phyloP scores from a whole-genome alignment of 2,797 vertebrate species.

The Propithecus perrieri region DNA sequence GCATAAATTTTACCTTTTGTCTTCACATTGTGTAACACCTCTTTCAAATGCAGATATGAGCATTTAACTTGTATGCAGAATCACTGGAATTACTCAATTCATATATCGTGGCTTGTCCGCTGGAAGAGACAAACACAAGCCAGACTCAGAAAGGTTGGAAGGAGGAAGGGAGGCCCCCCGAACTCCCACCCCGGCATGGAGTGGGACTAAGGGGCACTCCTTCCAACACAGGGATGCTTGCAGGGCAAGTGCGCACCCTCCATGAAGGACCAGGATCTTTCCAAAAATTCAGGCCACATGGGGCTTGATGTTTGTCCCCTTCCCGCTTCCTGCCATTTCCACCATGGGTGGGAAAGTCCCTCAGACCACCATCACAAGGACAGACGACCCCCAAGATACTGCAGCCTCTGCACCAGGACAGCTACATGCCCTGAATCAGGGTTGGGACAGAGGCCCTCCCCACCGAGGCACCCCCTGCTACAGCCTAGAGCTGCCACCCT shows the following conservation, averaged over 20 bases:
- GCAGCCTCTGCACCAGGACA: too few species aligned
- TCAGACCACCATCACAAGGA: not conserved
- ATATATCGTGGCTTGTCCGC: not conserved
- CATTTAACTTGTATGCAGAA: conserved; percentile 5
- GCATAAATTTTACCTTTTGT: conserved; percentile 29
- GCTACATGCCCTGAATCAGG: not conserved
- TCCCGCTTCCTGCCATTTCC: not conserved
- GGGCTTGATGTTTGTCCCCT: not conserved
- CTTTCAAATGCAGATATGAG: conserved; percentile 52
- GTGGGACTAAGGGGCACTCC: too few species aligned
- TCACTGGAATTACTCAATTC: not conserved
- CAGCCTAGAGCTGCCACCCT: not conserved
- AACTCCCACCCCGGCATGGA: too few species aligned
- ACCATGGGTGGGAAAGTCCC: not conserved
- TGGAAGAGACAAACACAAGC: not conserved
- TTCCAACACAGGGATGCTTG: not conserved
- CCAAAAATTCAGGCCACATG: not conserved
- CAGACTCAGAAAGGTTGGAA: not conserved
- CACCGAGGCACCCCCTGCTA: rapidly evolving
- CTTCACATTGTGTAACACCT: conserved; percentile 1
- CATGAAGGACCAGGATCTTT: not conserved
- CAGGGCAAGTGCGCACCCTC: rapidly evolving
- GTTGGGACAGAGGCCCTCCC: not conserved
- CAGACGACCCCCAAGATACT: not conserved
- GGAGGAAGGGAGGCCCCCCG: not conserved